Conservation (phyloP, 1,140 invertebrate species). For the Drusus annulatus region DNA sequence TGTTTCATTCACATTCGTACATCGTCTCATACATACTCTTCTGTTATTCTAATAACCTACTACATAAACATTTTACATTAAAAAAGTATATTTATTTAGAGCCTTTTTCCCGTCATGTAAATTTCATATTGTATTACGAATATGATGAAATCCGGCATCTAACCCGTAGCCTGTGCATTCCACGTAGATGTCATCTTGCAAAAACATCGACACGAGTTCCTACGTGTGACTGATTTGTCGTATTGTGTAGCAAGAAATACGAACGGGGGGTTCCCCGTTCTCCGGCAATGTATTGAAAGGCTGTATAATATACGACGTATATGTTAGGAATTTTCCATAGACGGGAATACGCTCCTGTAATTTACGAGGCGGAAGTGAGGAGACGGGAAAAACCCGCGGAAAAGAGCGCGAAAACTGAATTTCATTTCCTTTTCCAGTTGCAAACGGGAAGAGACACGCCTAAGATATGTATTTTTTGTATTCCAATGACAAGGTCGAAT, state of each 20-base stretch:
- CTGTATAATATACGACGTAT: neutral
- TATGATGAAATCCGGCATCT: too few relatives aligned
- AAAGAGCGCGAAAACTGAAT: conserved; percentile 46
- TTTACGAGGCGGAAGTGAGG: conserved; percentile 44
- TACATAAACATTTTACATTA: too few relatives aligned
- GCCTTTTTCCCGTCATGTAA: too few relatives aligned
- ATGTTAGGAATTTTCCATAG: conserved; percentile 30
- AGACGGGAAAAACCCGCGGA: conserved; percentile 36
- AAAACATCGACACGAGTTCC: neutral
- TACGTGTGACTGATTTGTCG: conserved; percentile 12
- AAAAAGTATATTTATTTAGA: too few relatives aligned
- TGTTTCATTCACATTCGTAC: too few relatives aligned
- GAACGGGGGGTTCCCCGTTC: conserved; percentile 11
- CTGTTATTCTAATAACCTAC: too few relatives aligned
- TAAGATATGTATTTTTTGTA: conserved; percentile 3
- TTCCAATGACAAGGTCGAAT: neutral
- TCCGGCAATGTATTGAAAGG: conserved; percentile 38
- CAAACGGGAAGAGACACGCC: neutral
- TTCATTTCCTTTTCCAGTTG: conserved; percentile 36
- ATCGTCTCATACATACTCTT: too few relatives aligned
- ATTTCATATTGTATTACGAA: too few relatives aligned
- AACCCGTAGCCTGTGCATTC: too few relatives aligned
- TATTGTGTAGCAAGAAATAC: conserved; percentile 26
- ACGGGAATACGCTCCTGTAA: conserved; percentile 40
- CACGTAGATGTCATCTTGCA: too few relatives aligned